phyloP scores from a whole-genome alignment of 2,113 vertebrate species.

The Caretta caretta region DNA sequence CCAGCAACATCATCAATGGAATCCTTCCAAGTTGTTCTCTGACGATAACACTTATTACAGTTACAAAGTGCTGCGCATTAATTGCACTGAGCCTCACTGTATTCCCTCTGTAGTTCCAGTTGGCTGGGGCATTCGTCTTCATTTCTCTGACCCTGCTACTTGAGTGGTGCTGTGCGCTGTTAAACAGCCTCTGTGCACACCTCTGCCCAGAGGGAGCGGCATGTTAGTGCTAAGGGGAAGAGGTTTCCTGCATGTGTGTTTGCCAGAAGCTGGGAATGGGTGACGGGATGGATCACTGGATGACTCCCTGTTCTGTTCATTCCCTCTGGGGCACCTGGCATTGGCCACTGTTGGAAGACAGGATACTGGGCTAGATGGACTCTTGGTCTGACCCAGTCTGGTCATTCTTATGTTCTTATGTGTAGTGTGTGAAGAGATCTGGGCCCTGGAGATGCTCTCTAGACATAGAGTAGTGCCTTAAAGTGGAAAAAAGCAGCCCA shows the following conservation, averaged over 20 bases:
- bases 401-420: too few relatives aligned
- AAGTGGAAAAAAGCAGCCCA: too few relatives aligned
- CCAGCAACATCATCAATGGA: neutral
- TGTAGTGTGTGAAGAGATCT: too few relatives aligned
- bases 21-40: neutral
- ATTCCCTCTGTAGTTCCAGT: neutral
- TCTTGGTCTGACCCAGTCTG: too few relatives aligned
- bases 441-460: too few relatives aligned
- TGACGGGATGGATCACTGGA: too few relatives aligned
- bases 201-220: fast-evolving
- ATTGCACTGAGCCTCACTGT: neutral
- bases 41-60: neutral
- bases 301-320: too few relatives aligned
- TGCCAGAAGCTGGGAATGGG: neutral
- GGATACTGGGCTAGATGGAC: too few relatives aligned
- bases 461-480: too few relatives aligned
- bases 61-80: neutral
- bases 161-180: neutral
- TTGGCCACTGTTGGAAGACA: too few relatives aligned
- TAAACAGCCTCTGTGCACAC: neutral
- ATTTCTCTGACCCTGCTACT: neutral
- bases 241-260: fast-evolving
- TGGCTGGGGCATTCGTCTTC: neutral
- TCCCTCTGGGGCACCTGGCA: too few relatives aligned
- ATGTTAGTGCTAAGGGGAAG: neutral